Conservation (phyloP, 2,888 invertebrate species). For the Stenchaetothrips biformis region DNA sequence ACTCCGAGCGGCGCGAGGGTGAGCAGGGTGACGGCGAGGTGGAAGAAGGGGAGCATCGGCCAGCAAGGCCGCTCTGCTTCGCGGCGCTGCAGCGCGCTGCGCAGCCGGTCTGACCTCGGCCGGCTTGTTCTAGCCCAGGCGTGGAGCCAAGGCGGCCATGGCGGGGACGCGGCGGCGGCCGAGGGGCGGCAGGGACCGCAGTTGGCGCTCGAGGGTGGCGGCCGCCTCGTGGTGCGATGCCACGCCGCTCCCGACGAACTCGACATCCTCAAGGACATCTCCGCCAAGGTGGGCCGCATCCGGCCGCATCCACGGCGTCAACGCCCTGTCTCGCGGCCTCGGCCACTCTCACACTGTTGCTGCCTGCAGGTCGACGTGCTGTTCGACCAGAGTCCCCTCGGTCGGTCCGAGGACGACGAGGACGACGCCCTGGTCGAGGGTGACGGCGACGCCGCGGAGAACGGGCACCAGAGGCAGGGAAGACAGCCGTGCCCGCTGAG, state of each 20-base stretch:
- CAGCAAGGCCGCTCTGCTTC: neutral
- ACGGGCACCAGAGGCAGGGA: conserved; percentile 8
- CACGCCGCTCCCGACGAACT: conserved; percentile 43
- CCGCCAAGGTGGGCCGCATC: conserved; percentile 43
- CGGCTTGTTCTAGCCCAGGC: too few species aligned
- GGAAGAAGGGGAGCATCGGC: neutral
- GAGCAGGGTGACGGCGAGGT: neutral
- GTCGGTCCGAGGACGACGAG: neutral
- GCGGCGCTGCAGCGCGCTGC: too few species aligned
- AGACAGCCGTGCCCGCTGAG: neutral
- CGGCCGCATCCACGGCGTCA: too few species aligned
- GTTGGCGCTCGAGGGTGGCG: conserved; percentile 35
- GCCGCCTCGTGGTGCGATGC: conserved; percentile 43
- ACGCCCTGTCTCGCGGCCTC: too few species aligned
- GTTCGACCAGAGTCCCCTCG: neutral
- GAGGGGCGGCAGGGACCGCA: conserved; percentile 29
- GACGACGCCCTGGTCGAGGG: neutral
- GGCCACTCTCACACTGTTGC: neutral
- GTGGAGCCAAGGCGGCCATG: too few species aligned
- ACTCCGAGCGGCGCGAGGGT: conserved; percentile 23
- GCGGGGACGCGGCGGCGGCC: too few species aligned
- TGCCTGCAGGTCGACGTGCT: neutral
- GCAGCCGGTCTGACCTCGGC: too few species aligned
- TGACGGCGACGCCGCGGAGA: conserved; percentile 18
- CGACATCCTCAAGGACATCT: conserved; percentile 45